Evolutionary conservation across 2,888 invertebrate species (phyloP).

Genomic region (Troglohyphantes excavatus): DNA sequence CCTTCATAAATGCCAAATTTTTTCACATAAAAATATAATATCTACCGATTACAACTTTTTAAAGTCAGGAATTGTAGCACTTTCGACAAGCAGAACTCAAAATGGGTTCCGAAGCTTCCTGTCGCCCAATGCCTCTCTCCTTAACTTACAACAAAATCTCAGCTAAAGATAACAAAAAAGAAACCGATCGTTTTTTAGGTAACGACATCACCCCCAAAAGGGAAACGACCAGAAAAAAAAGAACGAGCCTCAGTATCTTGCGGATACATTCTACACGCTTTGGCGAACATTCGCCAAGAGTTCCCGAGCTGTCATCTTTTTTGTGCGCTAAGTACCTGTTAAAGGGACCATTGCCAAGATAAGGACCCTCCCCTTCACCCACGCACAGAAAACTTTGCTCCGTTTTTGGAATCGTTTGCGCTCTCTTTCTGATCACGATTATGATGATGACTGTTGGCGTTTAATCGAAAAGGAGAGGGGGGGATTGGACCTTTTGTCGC

Average conservation of each 20-base stretch:
- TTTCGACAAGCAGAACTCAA: no score
- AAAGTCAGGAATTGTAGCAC: no score
- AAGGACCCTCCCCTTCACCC: constrained; percentile 28
- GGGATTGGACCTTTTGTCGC: background rate
- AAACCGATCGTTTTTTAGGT: background rate
- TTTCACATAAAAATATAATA: no score
- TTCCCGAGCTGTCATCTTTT: constrained; percentile 57
- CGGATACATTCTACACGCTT: constrained; percentile 42
- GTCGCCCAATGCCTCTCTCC: no score
- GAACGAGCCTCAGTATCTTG: background rate
- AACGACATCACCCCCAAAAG: background rate
- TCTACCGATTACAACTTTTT: no score
- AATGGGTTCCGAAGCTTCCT: no score
- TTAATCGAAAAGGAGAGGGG: constrained; percentile 38
- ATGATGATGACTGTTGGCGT: constrained; percentile 54
- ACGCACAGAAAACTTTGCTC: constrained; percentile 2
- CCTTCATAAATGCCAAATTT: no score
- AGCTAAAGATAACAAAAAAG: background rate
- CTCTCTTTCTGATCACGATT: constrained; percentile 63
- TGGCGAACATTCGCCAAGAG: constrained; percentile 20
- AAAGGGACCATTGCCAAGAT: constrained; percentile 40
- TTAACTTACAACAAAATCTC: no score
- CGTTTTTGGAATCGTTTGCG: constrained; percentile 59
- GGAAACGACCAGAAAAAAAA: constrained; percentile 16
- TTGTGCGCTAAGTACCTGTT: constrained; percentile 62